Evolutionary conservation across 23 tunicate genomes (phyloP).

Genomic region (Corella eumyota): DNA sequence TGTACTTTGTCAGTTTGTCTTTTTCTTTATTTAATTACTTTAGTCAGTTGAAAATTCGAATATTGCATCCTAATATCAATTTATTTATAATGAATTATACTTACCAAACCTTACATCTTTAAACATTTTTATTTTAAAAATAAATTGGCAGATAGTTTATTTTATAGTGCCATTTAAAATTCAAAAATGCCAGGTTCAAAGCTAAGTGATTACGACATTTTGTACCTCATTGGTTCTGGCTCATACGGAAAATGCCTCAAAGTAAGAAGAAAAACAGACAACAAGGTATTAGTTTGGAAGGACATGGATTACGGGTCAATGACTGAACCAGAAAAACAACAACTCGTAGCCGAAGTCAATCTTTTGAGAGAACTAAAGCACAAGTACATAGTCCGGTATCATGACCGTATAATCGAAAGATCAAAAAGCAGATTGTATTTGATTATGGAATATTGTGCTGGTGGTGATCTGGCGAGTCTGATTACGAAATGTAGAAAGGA

Average conservation of each 20-base stretch:
- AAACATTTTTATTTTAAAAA: too few species aligned
- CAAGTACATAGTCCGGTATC: slow-evolving; percentile 81
- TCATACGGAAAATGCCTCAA: slow-evolving; percentile 94
- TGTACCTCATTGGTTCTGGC: slow-evolving; percentile 75
- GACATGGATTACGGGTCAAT: slow-evolving; percentile 96
- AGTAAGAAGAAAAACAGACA: slow-evolving; percentile 62
- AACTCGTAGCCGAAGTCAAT: slow-evolving; percentile 91
- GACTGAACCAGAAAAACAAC: slow-evolving; percentile 94
- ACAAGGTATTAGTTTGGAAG: slow-evolving; percentile 81
- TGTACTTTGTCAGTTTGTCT: too few species aligned
- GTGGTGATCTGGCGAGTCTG: slow-evolving; percentile 87
- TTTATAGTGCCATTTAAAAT: too few species aligned
- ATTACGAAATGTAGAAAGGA: slow-evolving; percentile 58
- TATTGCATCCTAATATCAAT: too few species aligned
- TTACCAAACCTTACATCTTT: too few species aligned
- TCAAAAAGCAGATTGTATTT: slow-evolving; percentile 82
- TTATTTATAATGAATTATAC: too few species aligned
- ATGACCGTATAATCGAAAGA: slow-evolving; percentile 89
- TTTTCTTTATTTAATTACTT: too few species aligned
- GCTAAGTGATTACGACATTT: slow-evolving; percentile 67
- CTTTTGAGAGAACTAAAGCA: slow-evolving; percentile 88
- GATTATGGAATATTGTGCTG: slow-evolving; percentile 96
- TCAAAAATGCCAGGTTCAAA: slow-evolving; percentile 99
- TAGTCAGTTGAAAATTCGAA: too few species aligned
- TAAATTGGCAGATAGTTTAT: too few species aligned